Conservation (phyloP, 2,888 invertebrate genomes). For the Eupithecia tripunctaria region DNA sequence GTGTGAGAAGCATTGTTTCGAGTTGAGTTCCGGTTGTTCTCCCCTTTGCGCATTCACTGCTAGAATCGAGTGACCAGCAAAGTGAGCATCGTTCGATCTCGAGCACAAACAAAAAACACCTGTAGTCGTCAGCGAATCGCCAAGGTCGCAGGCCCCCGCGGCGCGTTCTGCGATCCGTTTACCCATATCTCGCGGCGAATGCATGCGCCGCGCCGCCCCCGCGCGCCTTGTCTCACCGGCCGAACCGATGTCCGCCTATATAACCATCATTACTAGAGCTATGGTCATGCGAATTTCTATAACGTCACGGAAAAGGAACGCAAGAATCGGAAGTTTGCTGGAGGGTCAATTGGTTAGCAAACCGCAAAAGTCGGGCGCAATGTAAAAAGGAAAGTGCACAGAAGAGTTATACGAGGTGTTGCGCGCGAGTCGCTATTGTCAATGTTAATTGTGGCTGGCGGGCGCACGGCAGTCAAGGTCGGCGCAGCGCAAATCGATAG, state of each 20-base stretch:
- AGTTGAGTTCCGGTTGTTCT: constrained; percentile 69
- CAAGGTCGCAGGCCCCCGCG: constrained; percentile 81
- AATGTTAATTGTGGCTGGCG: constrained; percentile 74
- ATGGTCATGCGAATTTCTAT: constrained; percentile 18
- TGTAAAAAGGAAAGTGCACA: constrained; percentile 63
- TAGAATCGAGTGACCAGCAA: constrained; percentile 57
- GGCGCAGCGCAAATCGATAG: constrained; percentile 72
- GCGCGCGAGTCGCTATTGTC: constrained; percentile 75
- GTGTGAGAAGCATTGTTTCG: constrained; percentile 63
- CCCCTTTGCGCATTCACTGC: constrained; percentile 54
- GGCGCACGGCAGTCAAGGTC: constrained; percentile 76
- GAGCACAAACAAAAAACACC: constrained; percentile 82
- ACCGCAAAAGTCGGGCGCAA: constrained; percentile 5
- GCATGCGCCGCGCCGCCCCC: constrained; percentile 74
- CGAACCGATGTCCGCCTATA: constrained; percentile 51
- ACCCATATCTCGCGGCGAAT: constrained; percentile 83
- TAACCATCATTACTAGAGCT: constrained; percentile 40
- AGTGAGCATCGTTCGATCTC: constrained; percentile 67
- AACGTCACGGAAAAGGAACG: not conserved
- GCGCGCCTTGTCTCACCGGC: constrained; percentile 71
- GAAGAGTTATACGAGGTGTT: constrained; percentile 52
- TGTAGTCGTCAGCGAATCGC: constrained; percentile 81
- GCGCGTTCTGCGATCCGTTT: constrained; percentile 79
- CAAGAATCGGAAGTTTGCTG: not conserved
- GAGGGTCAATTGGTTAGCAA: constrained; percentile 6